Evolutionary conservation across 1,140 invertebrate genomes (phyloP).

Genomic region (Physella acuta): DNA sequence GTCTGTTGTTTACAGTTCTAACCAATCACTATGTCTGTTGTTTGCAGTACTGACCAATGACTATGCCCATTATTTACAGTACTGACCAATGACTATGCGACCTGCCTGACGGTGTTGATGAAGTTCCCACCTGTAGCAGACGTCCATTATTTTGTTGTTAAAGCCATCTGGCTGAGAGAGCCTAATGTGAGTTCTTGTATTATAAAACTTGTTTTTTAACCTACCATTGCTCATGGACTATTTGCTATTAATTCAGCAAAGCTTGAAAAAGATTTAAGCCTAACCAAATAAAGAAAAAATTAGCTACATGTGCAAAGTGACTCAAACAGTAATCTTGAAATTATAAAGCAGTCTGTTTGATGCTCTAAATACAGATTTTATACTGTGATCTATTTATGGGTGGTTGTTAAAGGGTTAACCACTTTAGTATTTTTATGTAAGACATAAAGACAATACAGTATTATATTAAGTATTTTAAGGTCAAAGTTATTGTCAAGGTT

Average conservation of each 20-base stretch:
- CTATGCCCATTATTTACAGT: slow-evolving; percentile 61
- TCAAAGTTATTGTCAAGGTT: too few relatives aligned
- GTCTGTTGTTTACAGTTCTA: slow-evolving; percentile 62
- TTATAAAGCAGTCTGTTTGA: neutral
- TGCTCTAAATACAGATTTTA: too few relatives aligned
- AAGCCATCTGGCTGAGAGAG: slow-evolving; percentile 68
- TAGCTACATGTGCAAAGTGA: neutral
- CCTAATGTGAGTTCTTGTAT: slow-evolving; percentile 56
- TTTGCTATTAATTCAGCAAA: too few relatives aligned
- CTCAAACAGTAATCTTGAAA: neutral
- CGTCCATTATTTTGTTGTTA: slow-evolving; percentile 68
- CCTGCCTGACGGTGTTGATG: slow-evolving; percentile 70
- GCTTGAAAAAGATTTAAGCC: neutral
- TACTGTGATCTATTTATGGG: too few relatives aligned
- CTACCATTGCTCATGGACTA: too few relatives aligned
- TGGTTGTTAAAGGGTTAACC: too few relatives aligned
- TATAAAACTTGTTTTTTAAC: neutral
- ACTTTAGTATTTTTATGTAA: too few relatives aligned
- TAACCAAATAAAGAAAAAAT: neutral
- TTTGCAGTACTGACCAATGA: too few relatives aligned
- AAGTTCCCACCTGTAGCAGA: slow-evolving; percentile 69
- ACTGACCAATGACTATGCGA: slow-evolving; percentile 67
- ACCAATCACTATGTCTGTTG: slow-evolving; percentile 68
- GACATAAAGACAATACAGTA: too few relatives aligned
- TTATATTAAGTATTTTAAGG: too few relatives aligned